phyloP scores from a whole-genome alignment of 1,140 invertebrate species.

The Drosophila subobscura region DNA sequence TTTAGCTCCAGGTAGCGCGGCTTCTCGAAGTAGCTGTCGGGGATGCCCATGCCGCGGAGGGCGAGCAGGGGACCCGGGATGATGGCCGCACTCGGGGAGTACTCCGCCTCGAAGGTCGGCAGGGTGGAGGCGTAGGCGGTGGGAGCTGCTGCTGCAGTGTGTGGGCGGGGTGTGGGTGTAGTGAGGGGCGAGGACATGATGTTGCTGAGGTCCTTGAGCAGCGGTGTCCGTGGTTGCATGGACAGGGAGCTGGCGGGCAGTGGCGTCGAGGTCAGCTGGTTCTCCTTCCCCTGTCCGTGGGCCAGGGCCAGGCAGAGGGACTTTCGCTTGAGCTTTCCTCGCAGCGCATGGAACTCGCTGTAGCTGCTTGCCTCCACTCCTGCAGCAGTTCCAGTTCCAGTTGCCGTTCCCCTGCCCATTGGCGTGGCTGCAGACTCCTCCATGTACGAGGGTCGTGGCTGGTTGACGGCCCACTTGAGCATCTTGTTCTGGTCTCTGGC shows the following conservation, averaged over 20 bases:
- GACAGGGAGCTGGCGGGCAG: slow-evolving; percentile 49
- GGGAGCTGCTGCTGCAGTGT: not conserved
- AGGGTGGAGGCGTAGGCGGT: slow-evolving; percentile 52
- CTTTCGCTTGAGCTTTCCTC: slow-evolving; percentile 49
- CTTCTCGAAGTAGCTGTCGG: slow-evolving; percentile 82
- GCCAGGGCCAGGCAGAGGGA: slow-evolving; percentile 20
- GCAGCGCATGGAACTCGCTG: slow-evolving; percentile 45
- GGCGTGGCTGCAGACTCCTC: slow-evolving; percentile 1
- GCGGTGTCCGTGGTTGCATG: slow-evolving; percentile 29
- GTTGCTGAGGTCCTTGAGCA: slow-evolving; percentile 73
- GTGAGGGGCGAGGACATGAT: slow-evolving; percentile 45
- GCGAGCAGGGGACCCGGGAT: slow-evolving; percentile 76
- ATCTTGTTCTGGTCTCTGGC: slow-evolving; percentile 42
- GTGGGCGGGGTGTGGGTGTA: slow-evolving; percentile 26
- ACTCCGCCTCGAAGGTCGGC: slow-evolving; percentile 74
- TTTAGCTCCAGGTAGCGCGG: slow-evolving; percentile 72
- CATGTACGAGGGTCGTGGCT: slow-evolving; percentile 72
- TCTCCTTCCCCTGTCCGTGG: slow-evolving; percentile 63
- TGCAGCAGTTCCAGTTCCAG: slow-evolving; percentile 3
- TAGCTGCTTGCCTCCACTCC: slow-evolving; percentile 25
- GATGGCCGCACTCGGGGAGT: slow-evolving; percentile 67
- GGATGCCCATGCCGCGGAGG: slow-evolving; percentile 74
- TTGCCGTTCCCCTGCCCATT: not conserved
- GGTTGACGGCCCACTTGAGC: slow-evolving; percentile 82
- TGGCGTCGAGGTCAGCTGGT: slow-evolving; percentile 77